Evolutionary conservation across 2,888 invertebrate species (phyloP), one percentile per base, ranked within the genome.

Genomic region (Anorthoa munda): DNA sequence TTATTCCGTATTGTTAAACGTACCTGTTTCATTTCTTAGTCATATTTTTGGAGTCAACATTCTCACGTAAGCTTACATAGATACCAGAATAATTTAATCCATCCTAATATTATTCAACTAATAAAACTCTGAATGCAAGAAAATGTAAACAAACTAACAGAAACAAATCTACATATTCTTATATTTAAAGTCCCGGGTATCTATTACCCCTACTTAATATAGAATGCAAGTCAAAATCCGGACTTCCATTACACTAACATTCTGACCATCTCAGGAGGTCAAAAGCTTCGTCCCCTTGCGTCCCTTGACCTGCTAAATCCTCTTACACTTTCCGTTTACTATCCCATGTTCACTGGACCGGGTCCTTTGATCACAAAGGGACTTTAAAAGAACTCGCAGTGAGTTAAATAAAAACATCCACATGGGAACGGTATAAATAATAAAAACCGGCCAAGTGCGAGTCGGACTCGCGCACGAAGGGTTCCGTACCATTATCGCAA

Each of bases 281-380:
- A 66, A 64, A 75, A 58, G 61, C 60, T 56, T 12, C 48, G 61
- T 80, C 82, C 79, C 82, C 71, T 70, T 80, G 81, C 26, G 88
- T 88, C 85, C 89, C 79, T 64, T 89, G 89, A 87, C 88, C 90
- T 88, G 88, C 83, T 86, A 91, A 92, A 91, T 90, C 90, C 89
- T 86, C 87, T 88, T 89, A 91, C 81, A 83, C 67, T 81, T 83
- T 80, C 82, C 85, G 83, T 87, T 89, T 86, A 83, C 83, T 83
- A 88, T 77, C 85, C 85, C 70, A 74, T 81, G 85, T 72, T 72
- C 86, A 85, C 72, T 88, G 84, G 77, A 84, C 79, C 88, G 87
- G 87, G 77, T 66, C 74, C 83, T 79, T 81, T 79, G 72, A 76
- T 77, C 79, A 76, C 69, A 72, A 78, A 85, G 81, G 85, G 76